Conservation (phyloP, 2,113 vertebrate genomes). For the Diadophis punctatus region DNA sequence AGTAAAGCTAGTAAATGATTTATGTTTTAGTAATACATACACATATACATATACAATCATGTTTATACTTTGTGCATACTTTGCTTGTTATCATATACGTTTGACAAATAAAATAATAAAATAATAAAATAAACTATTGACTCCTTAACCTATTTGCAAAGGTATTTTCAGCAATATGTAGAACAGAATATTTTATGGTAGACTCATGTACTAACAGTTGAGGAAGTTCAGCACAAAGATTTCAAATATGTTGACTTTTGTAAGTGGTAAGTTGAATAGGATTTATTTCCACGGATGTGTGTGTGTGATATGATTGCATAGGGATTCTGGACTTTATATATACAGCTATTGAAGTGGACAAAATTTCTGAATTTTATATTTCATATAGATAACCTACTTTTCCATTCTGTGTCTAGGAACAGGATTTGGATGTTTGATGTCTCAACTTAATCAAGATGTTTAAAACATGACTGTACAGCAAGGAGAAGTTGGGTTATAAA, state of each 20-base stretch:
- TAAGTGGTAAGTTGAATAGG: background rate
- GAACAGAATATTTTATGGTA: background rate
- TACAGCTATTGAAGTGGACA: background rate
- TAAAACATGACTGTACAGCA: constrained; percentile 12
- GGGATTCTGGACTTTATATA: constrained; percentile 4
- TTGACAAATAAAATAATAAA: too few species aligned
- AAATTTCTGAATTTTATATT: background rate
- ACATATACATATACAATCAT: too few species aligned
- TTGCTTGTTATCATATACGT: too few species aligned
- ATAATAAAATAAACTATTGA: too few species aligned
- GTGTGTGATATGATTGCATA: background rate
- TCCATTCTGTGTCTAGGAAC: background rate
- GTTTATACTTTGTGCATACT: too few species aligned
- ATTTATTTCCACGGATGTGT: background rate
- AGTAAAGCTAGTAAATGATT: background rate
- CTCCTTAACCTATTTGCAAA: too few species aligned
- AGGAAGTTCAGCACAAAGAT: background rate
- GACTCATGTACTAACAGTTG: background rate
- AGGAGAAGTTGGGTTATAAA: background rate
- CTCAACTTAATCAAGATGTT: background rate
- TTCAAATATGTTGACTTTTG: background rate
- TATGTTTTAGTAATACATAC: background rate
- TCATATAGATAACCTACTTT: background rate
- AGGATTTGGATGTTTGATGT: constrained; percentile 9
- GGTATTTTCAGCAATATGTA: background rate